These are phyloP conservation scores for Apeltes quadracus DNA, from an alignment of 2,113 vertebrate genomes.

Conservation along the genomic window DNA sequence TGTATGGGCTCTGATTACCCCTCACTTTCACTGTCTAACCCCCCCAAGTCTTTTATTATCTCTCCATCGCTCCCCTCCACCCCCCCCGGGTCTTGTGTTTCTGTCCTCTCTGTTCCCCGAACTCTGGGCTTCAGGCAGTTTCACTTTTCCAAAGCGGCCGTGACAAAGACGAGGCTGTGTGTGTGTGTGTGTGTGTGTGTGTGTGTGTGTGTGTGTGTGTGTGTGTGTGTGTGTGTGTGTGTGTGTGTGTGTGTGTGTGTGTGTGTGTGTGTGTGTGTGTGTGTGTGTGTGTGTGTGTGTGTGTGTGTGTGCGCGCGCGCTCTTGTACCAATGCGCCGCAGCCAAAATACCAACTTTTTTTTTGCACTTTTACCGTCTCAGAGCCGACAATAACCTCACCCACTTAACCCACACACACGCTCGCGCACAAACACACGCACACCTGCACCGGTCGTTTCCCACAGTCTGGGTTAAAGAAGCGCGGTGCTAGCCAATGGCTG, in stretches of 20 bases:
- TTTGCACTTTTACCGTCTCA: conserved; percentile 46
- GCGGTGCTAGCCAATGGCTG: conserved; percentile 55
- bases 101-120: conserved; percentile 41
- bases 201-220: conserved; percentile 48
- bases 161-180: conserved; percentile 56
- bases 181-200: conserved; percentile 46
- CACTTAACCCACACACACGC: neutral
- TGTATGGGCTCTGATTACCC: conserved; percentile 72
- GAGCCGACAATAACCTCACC: conserved; percentile 47
- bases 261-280: conserved; percentile 45
- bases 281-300: conserved; percentile 48
- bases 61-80: conserved; percentile 33
- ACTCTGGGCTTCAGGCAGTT: conserved; percentile 52
- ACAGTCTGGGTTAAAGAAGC: conserved; percentile 57
- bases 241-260: conserved; percentile 48
- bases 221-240: conserved; percentile 45
- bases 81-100: conserved; percentile 54
- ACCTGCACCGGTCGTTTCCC: conserved; percentile 47
- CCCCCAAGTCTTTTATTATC: conserved; percentile 50
- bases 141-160: conserved; percentile 53
- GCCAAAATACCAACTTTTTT: conserved; percentile 46
- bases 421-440: conserved; percentile 21
- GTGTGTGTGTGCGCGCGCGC: conserved; percentile 44
- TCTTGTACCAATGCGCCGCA: conserved; percentile 42
- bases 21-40: conserved; percentile 55